Percentiles rank a stretch among this genome's conserved stretches.
Conservation (phyloP, 2,888 invertebrate species). For the Electrophaes corylata region DNA sequence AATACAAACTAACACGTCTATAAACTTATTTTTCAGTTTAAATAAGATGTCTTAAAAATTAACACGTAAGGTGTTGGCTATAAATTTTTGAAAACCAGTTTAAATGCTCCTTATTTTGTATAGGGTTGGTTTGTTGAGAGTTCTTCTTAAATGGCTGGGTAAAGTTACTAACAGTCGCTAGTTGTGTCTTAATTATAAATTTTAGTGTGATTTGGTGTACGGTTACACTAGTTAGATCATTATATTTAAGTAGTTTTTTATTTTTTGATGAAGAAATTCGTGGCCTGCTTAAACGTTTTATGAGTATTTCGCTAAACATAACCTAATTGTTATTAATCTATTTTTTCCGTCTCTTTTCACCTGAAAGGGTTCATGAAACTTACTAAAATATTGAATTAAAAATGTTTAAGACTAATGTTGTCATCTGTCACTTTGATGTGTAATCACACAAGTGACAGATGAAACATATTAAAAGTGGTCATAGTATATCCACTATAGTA, state of each 20-base stretch:
- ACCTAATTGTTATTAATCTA: not conserved
- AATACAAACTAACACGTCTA: slow-evolving; percentile 33
- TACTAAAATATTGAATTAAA: too few relatives aligned
- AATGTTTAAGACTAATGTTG: too few relatives aligned
- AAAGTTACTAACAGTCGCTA: too few relatives aligned
- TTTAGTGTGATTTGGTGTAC: slow-evolving; percentile 16
- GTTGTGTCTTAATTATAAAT: slow-evolving; percentile 2
- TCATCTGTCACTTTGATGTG: too few relatives aligned
- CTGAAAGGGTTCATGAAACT: too few relatives aligned
- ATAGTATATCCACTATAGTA: too few relatives aligned
- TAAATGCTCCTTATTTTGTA: slow-evolving; percentile 17
- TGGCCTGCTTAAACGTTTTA: not conserved
- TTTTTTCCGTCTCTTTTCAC: too few relatives aligned
- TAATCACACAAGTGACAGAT: too few relatives aligned
- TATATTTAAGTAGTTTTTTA: not conserved
- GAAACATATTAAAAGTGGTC: too few relatives aligned
- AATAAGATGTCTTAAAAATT: slow-evolving; percentile 48
- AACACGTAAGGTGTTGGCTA: slow-evolving; percentile 44
- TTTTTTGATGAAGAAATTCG: not conserved
- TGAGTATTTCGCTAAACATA: not conserved
- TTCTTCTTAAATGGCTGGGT: slow-evolving; percentile 22
- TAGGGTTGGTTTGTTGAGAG: slow-evolving; percentile 4
- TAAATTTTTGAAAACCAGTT: slow-evolving; percentile 36
- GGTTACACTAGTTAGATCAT: slow-evolving; percentile 18
- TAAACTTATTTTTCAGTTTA: slow-evolving; percentile 56